Percentiles rank a stretch among this genome's conserved stretches.
Evolutionary conservation across 30 jellyfish, hydroid and myxozoan genomes (phyloP).

Genomic region (Aurelia aurita): DNA sequence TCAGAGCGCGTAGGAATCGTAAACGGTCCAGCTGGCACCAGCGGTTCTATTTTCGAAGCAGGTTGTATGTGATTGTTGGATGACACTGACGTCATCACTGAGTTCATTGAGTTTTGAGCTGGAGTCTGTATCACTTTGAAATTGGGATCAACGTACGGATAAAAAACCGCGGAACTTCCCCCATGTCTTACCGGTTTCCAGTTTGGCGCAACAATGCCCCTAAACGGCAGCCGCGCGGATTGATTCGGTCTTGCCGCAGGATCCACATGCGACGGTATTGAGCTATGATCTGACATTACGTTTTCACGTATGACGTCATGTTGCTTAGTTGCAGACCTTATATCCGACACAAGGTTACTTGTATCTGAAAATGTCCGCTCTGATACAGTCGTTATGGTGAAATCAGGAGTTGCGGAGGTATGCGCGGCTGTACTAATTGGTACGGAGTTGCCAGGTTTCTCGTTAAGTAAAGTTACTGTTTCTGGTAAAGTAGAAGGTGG

Average conservation of each 20-base stretch:
- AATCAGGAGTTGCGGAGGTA: slow-evolving; percentile 21
- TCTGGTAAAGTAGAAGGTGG: slow-evolving; percentile 70
- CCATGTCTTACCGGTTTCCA: slow-evolving; percentile 97
- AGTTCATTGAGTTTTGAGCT: slow-evolving; percentile 42
- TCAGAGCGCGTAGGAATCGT: slow-evolving; percentile 61
- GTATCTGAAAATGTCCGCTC: slow-evolving; percentile 68
- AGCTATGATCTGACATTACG: slow-evolving; percentile 60
- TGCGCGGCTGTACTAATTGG: not conserved
- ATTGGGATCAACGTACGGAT: slow-evolving; percentile 78
- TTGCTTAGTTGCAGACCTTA: slow-evolving; percentile 34
- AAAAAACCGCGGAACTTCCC: slow-evolving; percentile 79
- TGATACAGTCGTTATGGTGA: slow-evolving; percentile 53
- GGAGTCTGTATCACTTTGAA: slow-evolving; percentile 42
- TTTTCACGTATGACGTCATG: slow-evolving; percentile 35
- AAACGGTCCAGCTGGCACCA: slow-evolving; percentile 44
- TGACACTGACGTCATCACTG: slow-evolving; percentile 24
- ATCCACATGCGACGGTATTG: slow-evolving; percentile 71
- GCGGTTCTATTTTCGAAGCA: slow-evolving; percentile 32
- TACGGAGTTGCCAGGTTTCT: not conserved
- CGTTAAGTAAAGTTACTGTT: slow-evolving; percentile 22
- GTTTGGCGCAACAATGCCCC: slow-evolving; percentile 87
- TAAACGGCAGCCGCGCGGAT: slow-evolving; percentile 29
- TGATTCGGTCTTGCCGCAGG: slow-evolving; percentile 22
- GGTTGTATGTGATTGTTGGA: slow-evolving; percentile 9
- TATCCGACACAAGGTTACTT: slow-evolving; percentile 60